Percentiles rank a stretch among this genome's conserved stretches.
Evolutionary conservation across 2,797 vertebrate species (phyloP).

Genomic region (Pipistrellus nathusii): DNA sequence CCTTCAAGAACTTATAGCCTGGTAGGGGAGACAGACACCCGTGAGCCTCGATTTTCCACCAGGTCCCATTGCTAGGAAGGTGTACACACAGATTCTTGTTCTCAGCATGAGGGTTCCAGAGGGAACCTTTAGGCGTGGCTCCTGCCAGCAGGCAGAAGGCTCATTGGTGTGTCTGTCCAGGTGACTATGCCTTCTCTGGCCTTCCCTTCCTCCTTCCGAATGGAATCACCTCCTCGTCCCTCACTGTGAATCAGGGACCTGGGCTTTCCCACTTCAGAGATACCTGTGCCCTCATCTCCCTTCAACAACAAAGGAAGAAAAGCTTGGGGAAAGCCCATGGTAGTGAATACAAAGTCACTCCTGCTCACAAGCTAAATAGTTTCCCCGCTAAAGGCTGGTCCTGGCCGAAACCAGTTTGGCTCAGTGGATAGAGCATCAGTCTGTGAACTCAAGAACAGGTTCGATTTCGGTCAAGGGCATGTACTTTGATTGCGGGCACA

Average conservation of each 20-base stretch:
- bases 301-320: slow-evolving; percentile 11
- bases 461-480: too few species aligned
- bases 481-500: too few species aligned
- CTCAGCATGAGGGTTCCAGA: neutral
- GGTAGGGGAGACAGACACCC: neutral
- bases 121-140: neutral
- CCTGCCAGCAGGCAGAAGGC: neutral
- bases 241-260: neutral
- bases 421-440: too few species aligned
- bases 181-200: neutral
- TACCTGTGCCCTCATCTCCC: neutral
- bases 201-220: neutral
- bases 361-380: neutral
- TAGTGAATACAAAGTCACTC: neutral
- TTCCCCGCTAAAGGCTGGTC: neutral
- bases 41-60: neutral
- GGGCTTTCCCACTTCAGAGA: neutral
- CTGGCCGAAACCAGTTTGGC: too few species aligned
- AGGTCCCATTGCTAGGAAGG: neutral
- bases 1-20: neutral
- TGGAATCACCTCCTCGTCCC: neutral
- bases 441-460: too few species aligned
- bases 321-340: neutral
- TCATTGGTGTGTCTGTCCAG: neutral
- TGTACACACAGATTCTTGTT: neutral